A percentile compares a stretch with the other conserved stretches of the same genome.
Evolutionary conservation across 2,797 vertebrate genomes (phyloP).

Genomic region (Sebastes oblongus): DNA sequence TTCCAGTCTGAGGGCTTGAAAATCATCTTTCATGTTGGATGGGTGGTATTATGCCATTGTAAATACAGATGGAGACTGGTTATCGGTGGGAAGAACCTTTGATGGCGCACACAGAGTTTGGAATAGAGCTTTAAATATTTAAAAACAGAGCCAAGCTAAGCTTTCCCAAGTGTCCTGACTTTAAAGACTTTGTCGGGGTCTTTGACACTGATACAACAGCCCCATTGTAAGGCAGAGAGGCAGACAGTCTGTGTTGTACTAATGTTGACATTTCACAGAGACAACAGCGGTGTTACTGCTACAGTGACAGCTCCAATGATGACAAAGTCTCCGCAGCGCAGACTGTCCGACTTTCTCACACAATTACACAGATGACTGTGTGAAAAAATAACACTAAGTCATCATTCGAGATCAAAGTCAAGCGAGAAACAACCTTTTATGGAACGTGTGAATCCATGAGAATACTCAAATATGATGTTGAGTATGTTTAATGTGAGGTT

Average conservation of each 20-base stretch:
- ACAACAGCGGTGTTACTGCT: constrained; percentile 43
- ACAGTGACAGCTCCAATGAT: constrained; percentile 32
- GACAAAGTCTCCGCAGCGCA: constrained; percentile 23
- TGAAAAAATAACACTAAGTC: constrained; percentile 21
- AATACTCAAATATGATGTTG: background rate
- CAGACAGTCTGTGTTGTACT: constrained; percentile 63
- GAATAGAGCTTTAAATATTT: constrained; percentile 21
- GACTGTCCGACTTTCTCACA: constrained; percentile 48
- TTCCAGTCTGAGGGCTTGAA: background rate
- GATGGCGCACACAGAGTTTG: background rate
- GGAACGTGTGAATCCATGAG: background rate
- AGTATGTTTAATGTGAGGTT: background rate
- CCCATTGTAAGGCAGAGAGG: constrained; percentile 55
- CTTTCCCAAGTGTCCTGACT: constrained; percentile 50
- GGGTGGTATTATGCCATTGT: background rate
- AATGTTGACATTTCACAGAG: constrained; percentile 70
- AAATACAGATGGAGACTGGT: background rate
- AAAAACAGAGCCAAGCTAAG: constrained; percentile 42
- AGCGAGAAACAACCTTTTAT: background rate
- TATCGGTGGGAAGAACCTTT: background rate
- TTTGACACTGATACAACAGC: constrained; percentile 51
- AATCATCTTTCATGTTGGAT: constrained; percentile 4
- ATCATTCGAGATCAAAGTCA: background rate
- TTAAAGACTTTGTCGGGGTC: constrained; percentile 45
- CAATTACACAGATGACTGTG: constrained; percentile 54